Evolutionary conservation across 2,888 invertebrate genomes (phyloP), one percentile per base, ranked within the genome.

Genomic region (Stictocephala bisonia): DNA sequence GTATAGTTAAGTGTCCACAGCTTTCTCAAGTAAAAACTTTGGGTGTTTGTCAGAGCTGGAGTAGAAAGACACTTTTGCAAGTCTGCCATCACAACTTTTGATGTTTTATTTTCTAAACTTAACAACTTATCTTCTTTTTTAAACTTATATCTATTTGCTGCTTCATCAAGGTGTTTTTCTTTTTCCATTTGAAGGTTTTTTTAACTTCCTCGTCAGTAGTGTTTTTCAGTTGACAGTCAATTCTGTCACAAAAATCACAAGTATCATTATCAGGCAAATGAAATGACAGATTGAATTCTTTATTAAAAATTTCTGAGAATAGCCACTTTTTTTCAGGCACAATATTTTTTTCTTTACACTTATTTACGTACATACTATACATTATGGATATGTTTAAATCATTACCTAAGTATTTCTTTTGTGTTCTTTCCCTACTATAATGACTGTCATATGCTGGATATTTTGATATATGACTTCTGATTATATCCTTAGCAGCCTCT

Each of bases 21-120:
- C 44, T 44, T 44, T 44, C 44, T 44, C 44, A 44, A 44, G 7
- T 44, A 44, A 44, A 44, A 44, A 44, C 44, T 44, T 44, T 44
- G 44, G 44, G 44, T 44, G 44, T n/a, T n/a, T n/a, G n/a, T 44
- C 44, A 44, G 44, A 44, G 44, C 44, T 44, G 44, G 44, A 44
- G 44, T 44, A 44, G 44, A n/a, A 44, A 44, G 44, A 44, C 44
- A 44, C 44, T 44, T 44, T 44, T 44, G 44, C 44, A 44, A 44
- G 44, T 44, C 44, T 44, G 44, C 44, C 44, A 44, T 44, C 44
- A 44, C 44, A 44, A 44, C 44, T 44, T 44, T 44, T 44, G 44
- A 44, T 44, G 44, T 44, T 44, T 44, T 44, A 44, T 44, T 44
- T 44, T 44, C 44, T 44, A 44, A 44, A 44, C 44, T 15, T n/a